These are phyloP conservation scores for Xenentodon cancila DNA, from an alignment of 2,797 vertebrate genomes.

Conservation along the genomic window DNA sequence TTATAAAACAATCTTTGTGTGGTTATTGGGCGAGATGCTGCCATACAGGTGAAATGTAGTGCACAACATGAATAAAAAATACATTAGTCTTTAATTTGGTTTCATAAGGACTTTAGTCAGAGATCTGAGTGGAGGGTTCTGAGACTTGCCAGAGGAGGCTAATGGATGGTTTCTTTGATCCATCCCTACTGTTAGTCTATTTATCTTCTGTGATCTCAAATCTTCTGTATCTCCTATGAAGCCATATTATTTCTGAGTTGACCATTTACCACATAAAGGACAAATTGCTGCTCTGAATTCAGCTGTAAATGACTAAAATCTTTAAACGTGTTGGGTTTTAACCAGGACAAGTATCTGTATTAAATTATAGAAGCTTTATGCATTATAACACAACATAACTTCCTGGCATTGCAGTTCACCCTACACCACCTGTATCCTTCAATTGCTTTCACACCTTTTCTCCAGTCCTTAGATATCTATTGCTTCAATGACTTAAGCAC, in stretches of 20 bases:
- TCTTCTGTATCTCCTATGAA: conserved; percentile 48
- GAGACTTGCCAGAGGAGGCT: not conserved
- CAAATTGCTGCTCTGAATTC: conserved; percentile 35
- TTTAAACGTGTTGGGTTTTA: conserved; percentile 29
- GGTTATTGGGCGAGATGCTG: too few species aligned
- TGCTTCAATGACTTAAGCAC: conserved; percentile 48
- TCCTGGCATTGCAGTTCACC: conserved; percentile 4
- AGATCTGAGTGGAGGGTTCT: not conserved
- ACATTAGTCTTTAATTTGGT: too few species aligned
- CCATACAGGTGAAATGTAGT: too few species aligned
- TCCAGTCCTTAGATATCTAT: conserved; percentile 15
- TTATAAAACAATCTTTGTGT: too few species aligned
- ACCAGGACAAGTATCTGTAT: too few species aligned
- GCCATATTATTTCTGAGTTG: conserved; percentile 56
- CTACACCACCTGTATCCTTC: conserved; percentile 63
- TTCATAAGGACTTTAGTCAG: not conserved
- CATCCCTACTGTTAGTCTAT: conserved; percentile 58
- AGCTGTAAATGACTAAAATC: conserved; percentile 29
- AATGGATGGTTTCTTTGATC: conserved; percentile 65
- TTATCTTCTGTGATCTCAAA: conserved; percentile 64
- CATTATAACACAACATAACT: not conserved
- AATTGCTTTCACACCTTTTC: conserved; percentile 33
- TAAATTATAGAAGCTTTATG: too few species aligned
- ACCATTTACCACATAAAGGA: conserved; percentile 48
- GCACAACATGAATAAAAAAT: too few species aligned